A percentile compares a stretch with the other conserved stretches of the same genome.
These are phyloP conservation scores for Paraescarpia echinospica DNA, from an alignment of 1,140 invertebrate genomes.

Conservation along the genomic window DNA sequence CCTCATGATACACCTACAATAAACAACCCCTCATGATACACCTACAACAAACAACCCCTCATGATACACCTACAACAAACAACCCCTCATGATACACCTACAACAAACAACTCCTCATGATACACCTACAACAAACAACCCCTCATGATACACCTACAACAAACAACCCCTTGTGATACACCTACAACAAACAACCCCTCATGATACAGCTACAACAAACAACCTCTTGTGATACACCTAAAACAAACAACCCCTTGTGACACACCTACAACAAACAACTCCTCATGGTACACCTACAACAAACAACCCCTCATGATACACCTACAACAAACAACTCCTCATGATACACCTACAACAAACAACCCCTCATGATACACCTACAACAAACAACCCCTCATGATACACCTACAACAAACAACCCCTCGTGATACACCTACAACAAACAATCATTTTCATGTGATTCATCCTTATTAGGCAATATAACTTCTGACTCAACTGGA, in stretches of 20 bases:
- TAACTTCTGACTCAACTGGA: background rate
- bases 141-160: background rate
- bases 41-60: background rate
- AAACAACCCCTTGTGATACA: background rate
- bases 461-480: no score
- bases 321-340: no score
- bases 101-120: background rate
- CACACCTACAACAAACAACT: background rate
- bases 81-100: background rate
- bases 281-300: no score
- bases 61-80: background rate
- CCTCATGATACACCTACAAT: background rate
- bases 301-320: no score
- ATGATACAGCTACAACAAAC: background rate
- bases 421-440: no score
- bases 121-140: background rate
- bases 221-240: background rate
- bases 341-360: no score
- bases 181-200: background rate
- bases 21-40: background rate
- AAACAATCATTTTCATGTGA: no score
- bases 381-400: conserved; percentile 16
- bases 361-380: conserved; percentile 33
- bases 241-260: background rate
- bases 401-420: no score